Evolutionary conservation across 2,888 invertebrate species (phyloP).

Genomic region (Papilio elwesi): DNA sequence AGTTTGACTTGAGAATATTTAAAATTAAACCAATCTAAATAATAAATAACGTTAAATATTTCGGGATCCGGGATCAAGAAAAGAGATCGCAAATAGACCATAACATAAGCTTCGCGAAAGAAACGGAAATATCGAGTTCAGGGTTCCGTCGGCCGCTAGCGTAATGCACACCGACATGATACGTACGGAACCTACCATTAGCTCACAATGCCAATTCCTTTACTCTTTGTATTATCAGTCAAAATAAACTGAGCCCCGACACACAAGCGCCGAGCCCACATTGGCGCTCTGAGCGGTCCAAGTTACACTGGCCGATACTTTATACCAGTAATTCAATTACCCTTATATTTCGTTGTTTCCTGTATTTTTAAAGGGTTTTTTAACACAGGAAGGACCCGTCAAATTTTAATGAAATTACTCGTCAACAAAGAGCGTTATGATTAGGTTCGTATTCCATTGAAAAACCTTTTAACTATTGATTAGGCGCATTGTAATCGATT

Average conservation of each 20-base stretch:
- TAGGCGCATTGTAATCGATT: constrained; percentile 34
- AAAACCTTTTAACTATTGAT: constrained; percentile 47
- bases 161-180: constrained; percentile 75
- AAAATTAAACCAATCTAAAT: no score
- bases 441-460: constrained; percentile 53
- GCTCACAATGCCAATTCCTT: constrained; percentile 51
- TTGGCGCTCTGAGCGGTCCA: constrained; percentile 47
- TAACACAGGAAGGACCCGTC: constrained; percentile 72
- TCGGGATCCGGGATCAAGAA: not conserved
- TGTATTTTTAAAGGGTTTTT: constrained; percentile 55
- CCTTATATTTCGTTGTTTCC: constrained; percentile 66
- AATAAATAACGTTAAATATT: no score
- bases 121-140: constrained; percentile 72
- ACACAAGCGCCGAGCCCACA: constrained; percentile 8
- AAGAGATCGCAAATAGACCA: constrained; percentile 1
- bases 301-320: constrained; percentile 48
- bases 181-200: constrained; percentile 67
- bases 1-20: no score
- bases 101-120: constrained; percentile 39
- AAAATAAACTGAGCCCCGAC: constrained; percentile 47
- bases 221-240: constrained; percentile 51
- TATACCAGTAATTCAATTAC: constrained; percentile 71
- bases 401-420: constrained; percentile 80
- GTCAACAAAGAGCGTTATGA: constrained; percentile 67
- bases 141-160: constrained; percentile 61